A percentile compares a stretch with the other conserved stretches of the same genome.
Evolutionary conservation across 1,140 invertebrate species (phyloP).

Genomic region (Ceratina australensis): DNA sequence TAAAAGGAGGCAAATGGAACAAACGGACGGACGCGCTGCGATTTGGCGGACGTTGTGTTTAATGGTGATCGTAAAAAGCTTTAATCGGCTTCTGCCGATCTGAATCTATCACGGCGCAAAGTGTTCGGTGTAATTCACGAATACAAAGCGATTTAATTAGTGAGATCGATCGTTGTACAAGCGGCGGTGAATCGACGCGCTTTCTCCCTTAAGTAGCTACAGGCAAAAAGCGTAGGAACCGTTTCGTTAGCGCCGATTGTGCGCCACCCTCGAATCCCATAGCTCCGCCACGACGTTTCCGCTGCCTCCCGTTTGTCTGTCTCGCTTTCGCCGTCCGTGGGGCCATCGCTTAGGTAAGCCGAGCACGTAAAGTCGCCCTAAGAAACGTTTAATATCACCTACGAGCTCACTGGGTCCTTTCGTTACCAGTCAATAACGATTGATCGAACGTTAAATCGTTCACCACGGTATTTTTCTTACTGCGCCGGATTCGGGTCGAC

Average conservation of each 20-base stretch:
- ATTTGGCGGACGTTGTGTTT: conserved; percentile 24
- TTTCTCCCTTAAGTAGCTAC: not conserved
- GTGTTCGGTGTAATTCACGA: conserved; percentile 29
- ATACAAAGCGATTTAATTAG: conserved; percentile 51
- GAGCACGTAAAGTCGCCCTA: not conserved
- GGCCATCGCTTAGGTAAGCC: not conserved
- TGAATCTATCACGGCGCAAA: conserved; percentile 25
- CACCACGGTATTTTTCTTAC: not conserved
- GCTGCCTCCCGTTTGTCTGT: not conserved
- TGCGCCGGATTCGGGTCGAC: not conserved
- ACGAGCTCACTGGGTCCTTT: not conserved
- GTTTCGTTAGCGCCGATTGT: not conserved
- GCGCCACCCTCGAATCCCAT: too few relatives aligned
- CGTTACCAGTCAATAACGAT: conserved; percentile 20
- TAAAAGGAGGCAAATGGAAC: not conserved
- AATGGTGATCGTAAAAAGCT: conserved; percentile 40
- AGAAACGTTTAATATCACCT: conserved; percentile 10
- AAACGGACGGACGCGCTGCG: not conserved
- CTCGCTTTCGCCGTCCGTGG: not conserved
- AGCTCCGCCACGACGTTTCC: conserved; percentile 3
- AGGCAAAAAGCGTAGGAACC: not conserved
- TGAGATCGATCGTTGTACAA: conserved; percentile 30
- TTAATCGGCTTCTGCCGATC: conserved; percentile 26
- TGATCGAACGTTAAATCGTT: not conserved
- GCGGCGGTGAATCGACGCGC: not conserved